Evolutionary conservation across 2,797 vertebrate species (phyloP), one percentile per base, ranked within the genome.

Genomic region (Hemitrygon akajei): DNA sequence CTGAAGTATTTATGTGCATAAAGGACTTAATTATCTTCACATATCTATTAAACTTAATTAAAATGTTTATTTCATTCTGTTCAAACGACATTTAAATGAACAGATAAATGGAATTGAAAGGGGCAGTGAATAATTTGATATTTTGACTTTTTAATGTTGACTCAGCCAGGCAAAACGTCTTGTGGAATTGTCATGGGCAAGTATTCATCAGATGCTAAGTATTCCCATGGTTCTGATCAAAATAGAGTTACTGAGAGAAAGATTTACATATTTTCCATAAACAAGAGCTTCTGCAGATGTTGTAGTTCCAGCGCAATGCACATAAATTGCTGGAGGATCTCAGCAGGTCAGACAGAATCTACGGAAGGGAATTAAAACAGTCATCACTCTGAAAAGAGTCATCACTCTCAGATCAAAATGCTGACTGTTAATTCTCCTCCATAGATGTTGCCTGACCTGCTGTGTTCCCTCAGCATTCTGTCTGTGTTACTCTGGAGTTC

Each of bases 31-130:
- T 87, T 87, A 87, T 63, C 27, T 14, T 63, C 58, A 60, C 27
- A n/a, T 63, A 34, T 89, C 27, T 34, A 66, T 89, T 34, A 89
- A 34, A 89, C n/a, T 30, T 66, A 89, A 89, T 89, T 34, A 89
- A 66, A 66, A 66, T 87, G 84, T 87, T n/a, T n/a, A 27, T 87
- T 87, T 87, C 63, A 87, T 37, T 34, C 30, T 66, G 86, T 89
- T 89, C 86, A 89, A 89, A 63, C 34, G 86, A 37, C n/a, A 66
- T 22, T 34, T 20, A 60, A 89, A 89, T 20, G 60, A 66, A 66
- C 60, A 34, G 16, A 66, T 63, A 66, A 66, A 66, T 89, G 30
- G 66, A 89, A 87, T 16, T 87, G 30, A 89, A 66, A 89, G 60
- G 86, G 30, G 1, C 1, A 63, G 12, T 60, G 12, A 34, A 2